Evolutionary conservation across 2,888 invertebrate genomes (phyloP), one percentile per base, ranked within the genome.

Genomic region (Omphaloscelis lunosa): DNA sequence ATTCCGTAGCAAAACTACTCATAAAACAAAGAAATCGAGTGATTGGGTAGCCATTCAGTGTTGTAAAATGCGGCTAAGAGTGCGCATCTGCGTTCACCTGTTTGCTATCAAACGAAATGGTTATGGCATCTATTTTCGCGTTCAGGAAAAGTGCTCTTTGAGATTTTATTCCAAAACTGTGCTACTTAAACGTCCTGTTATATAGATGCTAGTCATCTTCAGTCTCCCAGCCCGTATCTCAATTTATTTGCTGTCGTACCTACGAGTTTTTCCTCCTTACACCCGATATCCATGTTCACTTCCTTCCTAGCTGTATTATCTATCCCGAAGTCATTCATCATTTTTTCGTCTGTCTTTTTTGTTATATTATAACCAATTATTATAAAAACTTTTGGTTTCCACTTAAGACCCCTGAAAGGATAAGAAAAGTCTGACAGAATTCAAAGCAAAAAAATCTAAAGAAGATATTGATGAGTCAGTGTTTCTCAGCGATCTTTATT

Each of bases 401-500:
- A 34, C n/a, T 23, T 39, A 29, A n/a, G 39, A 12, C 5, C 20
- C 12, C 12, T 15, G 27, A 75, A 56, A 63, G 9, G 20, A 48
- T 41, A 53, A 20, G n/a, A 29, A 59, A 73, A 51, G 27, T 23
- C 15, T 48, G 11, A 67, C 23, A 17, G 48, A 27, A 62, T 82
- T 62, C 7, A 27, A 76, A 53, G 45, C n/a, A 62, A 69, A 75
- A 48, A 58, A 71, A 59, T 27, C n/a, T 48, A 79, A 75, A 69
- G 51, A 59, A 15, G 53, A 72, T 74, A 84, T 75, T 76, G 48
- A 66, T 75, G 72, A 72, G 45, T 53, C 41, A 39, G 68, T 75
- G 56, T 75, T 71, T 79, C 39, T n/a, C n/a, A 65, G 12, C 63
- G 39, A 74, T 72, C 34, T 73, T 79, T 72, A 74, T 80, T 76